Base-by-base conservation (phyloP, 2,888 invertebrate species). In the Drosophila emarginata region DNA sequence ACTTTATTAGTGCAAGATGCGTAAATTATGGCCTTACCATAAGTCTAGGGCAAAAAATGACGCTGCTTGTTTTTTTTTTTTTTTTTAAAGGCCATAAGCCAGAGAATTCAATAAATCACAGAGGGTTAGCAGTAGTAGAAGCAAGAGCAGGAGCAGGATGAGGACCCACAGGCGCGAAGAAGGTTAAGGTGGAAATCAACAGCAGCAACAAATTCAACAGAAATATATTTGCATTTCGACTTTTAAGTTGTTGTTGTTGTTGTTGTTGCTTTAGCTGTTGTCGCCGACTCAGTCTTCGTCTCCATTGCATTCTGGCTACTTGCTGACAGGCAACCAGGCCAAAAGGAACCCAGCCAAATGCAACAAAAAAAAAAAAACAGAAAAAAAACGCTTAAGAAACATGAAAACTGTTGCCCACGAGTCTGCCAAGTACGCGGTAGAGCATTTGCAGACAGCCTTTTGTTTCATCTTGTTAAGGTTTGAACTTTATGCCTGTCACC, bases 1-100 rank as follows among this genome's bases (percentile, higher is more conserved):
- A 90, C 91, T 91, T 91, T 90, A 91, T 91, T 91, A 91, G 87
- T 81, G 78, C 79, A 72, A 57, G 40, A 63, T 67, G 72, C 72
- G 73, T 66, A 73, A 72, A 72, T 72, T 82, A 82, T 85, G 80
- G 79, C 75, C 77, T 72, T 78, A 72, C 68, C 61, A 64, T 11
- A 68, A 4, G 57, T 32, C 52, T 50, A 53, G 54, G 32, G 51
- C 54, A 72, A 56, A 36, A 75, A 85, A 79, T 77, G 80, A 75
- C 74, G 78, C 80, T 67, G 72, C 26, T 76, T 67, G 73, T 23
- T 23, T 23, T 23, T 23, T 4, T 23, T 23, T 4, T 23, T 4
- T 23, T 6, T 5, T 28, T 28, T 6, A 28, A n/a, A n/a, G 28
- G 28, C 3, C 4, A 5, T 28, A 32, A 9, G 9, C 74, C 58